Base-by-base conservation (phyloP, 2,888 invertebrate genomes). In the Nycteola revayana region DNA sequence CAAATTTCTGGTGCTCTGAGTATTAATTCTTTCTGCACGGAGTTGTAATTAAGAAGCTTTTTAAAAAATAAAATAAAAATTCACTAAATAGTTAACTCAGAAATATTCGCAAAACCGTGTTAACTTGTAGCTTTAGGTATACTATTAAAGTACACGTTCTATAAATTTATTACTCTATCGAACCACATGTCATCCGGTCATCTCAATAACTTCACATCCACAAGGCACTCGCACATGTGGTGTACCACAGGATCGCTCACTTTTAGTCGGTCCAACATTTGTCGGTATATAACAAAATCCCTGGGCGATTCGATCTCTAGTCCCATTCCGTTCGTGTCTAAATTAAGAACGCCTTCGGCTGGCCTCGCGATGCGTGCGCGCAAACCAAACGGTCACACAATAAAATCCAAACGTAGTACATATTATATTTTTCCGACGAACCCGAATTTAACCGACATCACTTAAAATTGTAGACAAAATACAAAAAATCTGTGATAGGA, bases 371-470 rank as follows among this genome's bases (percentile, higher is more conserved):
- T 87, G 87, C 78, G 75, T 63, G 47, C 59, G 75, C 85, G 83
- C 86, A 84, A 64, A 72, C 55, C 62, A 57, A 62, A 55, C 65
- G 69, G 46, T 58, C 70, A 62, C 74, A 64, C 77, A 75, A 48
- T 49, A 48, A 83, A 78, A 81, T 72, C 67, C 73, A 83, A 82
- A 79, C 87, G 85, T 77, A 82, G 81, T 68, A 79, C 82, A 75
- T 84, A 81, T 80, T 81, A 82, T 83, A 84, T 83, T 80, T 84
- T 82, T 75, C 69, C 61, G 55, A 68, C 78, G 78, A 84, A 69
- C 59, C 58, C 76, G 73, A 78, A 60, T 65, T 72, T 67, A 57
- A 64, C 58, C 62, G 68, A 61, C 49, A 61, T 71, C 58, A 72
- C 69, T 40, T 63, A 60, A 62, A 44, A 40, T 39, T 49, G 18